These are phyloP conservation scores for Latrodectus geometricus DNA, from an alignment of 1,140 invertebrate species.

Conservation along the genomic window DNA sequence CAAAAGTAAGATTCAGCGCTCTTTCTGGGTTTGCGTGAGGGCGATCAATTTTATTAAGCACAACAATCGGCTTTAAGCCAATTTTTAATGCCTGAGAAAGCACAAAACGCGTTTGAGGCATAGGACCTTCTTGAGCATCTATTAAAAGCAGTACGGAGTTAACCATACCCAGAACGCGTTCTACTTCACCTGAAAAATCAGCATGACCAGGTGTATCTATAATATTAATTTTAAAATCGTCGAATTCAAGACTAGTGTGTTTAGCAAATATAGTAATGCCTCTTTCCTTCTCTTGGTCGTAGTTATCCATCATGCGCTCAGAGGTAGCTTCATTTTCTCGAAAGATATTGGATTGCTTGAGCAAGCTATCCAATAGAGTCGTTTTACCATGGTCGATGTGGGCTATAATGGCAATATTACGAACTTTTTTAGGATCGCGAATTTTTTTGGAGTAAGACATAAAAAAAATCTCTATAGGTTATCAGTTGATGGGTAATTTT, in stretches of 20 bases:
- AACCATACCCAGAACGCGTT: conserved; percentile 66
- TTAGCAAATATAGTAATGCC: conserved; percentile 68
- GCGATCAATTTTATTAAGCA: conserved; percentile 67
- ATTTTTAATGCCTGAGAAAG: conserved; percentile 64
- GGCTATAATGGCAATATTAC: too few relatives aligned
- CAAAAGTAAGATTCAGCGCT: too few relatives aligned
- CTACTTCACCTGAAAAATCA: conserved; percentile 67
- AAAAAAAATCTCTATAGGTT: too few relatives aligned
- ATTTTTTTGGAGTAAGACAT: too few relatives aligned
- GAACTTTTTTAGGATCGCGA: too few relatives aligned
- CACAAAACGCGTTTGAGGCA: conserved; percentile 68
- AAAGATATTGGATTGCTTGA: too few relatives aligned
- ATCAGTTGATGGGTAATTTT: too few relatives aligned
- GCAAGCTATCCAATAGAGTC: too few relatives aligned
- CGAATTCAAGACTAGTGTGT: conserved; percentile 64
- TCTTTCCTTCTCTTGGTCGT: conserved; percentile 64
- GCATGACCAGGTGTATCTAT: conserved; percentile 67
- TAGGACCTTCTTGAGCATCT: conserved; percentile 66
- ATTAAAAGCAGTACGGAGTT: conserved; percentile 66
- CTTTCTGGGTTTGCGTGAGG: too few relatives aligned
- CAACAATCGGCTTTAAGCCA: conserved; percentile 65
- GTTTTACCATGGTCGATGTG: too few relatives aligned
- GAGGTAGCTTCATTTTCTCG: too few relatives aligned
- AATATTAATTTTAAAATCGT: conserved; percentile 65
- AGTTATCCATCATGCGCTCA: too few relatives aligned